Evolutionary conservation across 2,888 invertebrate genomes (phyloP).

Genomic region (Drosophila anceps): DNA sequence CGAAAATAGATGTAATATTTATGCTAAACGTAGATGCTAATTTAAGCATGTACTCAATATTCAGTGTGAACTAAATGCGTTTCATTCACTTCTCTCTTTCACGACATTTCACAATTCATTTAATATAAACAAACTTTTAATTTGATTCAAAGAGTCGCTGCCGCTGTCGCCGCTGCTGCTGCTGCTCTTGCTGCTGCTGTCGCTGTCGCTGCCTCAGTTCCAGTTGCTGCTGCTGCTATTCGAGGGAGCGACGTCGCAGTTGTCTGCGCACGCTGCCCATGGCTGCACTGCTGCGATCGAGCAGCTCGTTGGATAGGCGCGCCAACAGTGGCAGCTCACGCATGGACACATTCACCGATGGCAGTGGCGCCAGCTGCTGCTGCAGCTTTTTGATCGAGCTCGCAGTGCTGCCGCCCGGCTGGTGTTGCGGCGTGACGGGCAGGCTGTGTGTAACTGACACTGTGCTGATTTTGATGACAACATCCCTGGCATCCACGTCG

Average conservation of each 20-base stretch:
- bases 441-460: constrained; percentile 71
- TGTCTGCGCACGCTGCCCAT: constrained; percentile 67
- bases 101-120: constrained; percentile 60
- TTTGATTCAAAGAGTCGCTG: constrained; percentile 45
- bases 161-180: constrained; percentile 6
- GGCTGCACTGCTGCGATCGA: constrained; percentile 78
- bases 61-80: constrained; percentile 73
- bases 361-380: constrained; percentile 84
- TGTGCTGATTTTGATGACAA: constrained; percentile 56
- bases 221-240: constrained; percentile 58
- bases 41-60: constrained; percentile 55
- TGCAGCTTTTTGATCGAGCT: constrained; percentile 83
- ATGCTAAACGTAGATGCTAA: constrained; percentile 17
- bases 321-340: constrained; percentile 84
- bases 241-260: constrained; percentile 75
- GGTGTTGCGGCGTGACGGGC: constrained; percentile 84
- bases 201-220: constrained; percentile 8
- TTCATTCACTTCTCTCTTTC: constrained; percentile 42
- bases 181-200: constrained; percentile 42
- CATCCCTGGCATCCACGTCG: constrained; percentile 57
- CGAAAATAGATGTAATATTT: constrained; percentile 48
- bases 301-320: constrained; percentile 83
- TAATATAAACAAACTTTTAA: constrained; percentile 76
- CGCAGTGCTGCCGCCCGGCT: constrained; percentile 19
- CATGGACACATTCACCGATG: constrained; percentile 85